These are phyloP conservation scores for Vireo altiloquus DNA, from an alignment of 2,113 vertebrate genomes.

Conservation along the genomic window DNA sequence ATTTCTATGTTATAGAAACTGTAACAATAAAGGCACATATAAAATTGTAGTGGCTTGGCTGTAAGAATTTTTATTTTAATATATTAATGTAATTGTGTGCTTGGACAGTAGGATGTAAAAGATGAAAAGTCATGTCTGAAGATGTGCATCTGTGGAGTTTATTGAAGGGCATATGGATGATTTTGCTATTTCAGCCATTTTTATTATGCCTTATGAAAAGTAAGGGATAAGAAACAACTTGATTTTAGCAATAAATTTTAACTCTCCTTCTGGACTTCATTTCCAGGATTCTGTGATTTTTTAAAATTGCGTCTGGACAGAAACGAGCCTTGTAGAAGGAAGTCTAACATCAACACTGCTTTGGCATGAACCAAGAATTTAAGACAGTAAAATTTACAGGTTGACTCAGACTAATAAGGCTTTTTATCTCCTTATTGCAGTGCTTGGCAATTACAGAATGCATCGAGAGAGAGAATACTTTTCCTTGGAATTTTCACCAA, in stretches of 20 bases:
- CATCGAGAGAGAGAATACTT: not conserved
- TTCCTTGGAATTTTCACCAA: not conserved
- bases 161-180: not conserved
- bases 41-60: not conserved
- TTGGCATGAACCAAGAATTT: not conserved
- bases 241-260: not conserved
- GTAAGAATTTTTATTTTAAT: not conserved
- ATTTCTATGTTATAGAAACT: not conserved
- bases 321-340: not conserved
- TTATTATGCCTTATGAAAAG: not conserved
- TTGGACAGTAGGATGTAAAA: not conserved
- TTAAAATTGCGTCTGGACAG: not conserved
- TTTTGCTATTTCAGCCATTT: not conserved
- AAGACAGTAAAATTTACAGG: not conserved
- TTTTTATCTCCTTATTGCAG: not conserved
- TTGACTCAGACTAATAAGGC: not conserved
- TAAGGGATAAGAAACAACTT: not conserved
- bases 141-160: not conserved
- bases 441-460: not conserved
- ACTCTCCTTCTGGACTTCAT: not conserved
- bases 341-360: not conserved
- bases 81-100: not conserved
- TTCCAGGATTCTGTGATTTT: not conserved
- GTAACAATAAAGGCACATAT: not conserved
- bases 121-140: not conserved